These are phyloP conservation scores for Plusia festucae DNA, from an alignment of 2,888 invertebrate genomes.

Conservation along the genomic window DNA sequence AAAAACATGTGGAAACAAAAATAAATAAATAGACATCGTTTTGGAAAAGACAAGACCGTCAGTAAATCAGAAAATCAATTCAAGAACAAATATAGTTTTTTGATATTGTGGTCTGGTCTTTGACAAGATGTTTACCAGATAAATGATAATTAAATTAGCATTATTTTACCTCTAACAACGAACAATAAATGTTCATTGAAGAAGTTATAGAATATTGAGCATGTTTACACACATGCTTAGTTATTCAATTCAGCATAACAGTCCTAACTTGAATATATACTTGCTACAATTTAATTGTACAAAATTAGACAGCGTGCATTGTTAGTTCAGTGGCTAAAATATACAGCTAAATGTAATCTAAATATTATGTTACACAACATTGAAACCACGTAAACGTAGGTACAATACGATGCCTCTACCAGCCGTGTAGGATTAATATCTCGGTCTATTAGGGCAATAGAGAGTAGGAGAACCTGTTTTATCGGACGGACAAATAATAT, in stretches of 20 bases:
- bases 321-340: too few relatives aligned
- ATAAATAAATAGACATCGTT: background rate
- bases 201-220: too few relatives aligned
- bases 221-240: background rate
- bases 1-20: too few relatives aligned
- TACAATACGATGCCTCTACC: background rate
- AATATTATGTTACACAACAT: background rate
- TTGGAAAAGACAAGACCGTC: background rate
- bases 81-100: background rate
- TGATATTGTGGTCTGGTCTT: background rate
- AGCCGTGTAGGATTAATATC: conserved; percentile 2
- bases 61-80: background rate
- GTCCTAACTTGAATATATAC: background rate
- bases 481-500: background rate
- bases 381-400: background rate
- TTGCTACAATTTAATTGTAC: background rate
- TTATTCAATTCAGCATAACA: background rate
- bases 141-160: background rate
- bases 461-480: conserved; percentile 1
- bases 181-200: too few relatives aligned
- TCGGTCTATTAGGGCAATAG: conserved; percentile 2
- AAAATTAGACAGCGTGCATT: too few relatives aligned
- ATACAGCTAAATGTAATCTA: background rate
- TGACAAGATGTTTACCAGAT: background rate
- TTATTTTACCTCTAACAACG: too few relatives aligned